Percentiles rank a stretch among this genome's conserved stretches.
These are phyloP conservation scores for Pseudococcus longispinus DNA, from an alignment of 2,888 invertebrate species.

Conservation along the genomic window DNA sequence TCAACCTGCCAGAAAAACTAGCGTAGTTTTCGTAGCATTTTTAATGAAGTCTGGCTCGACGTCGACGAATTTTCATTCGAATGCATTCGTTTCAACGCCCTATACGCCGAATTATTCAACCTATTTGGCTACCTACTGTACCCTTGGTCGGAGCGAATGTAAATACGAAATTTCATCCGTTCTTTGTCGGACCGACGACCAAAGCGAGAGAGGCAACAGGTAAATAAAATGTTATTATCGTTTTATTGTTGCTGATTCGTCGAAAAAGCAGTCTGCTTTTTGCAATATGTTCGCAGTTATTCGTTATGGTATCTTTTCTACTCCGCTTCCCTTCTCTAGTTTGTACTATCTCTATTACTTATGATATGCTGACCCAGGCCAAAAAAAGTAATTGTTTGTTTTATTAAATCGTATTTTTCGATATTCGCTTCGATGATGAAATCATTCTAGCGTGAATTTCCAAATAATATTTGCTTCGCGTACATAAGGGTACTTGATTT, in stretches of 20 bases:
- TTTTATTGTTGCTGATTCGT: conserved; percentile 20
- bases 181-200: background rate
- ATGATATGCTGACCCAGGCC: background rate
- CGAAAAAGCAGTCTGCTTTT: background rate
- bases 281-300: background rate
- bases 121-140: background rate
- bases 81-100: background rate
- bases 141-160: background rate
- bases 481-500: background rate
- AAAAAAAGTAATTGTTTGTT: background rate
- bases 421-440: background rate
- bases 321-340: background rate
- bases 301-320: background rate
- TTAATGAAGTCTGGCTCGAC: conserved; percentile 8
- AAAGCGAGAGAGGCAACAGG: background rate
- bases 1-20: background rate
- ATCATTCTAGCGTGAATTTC: background rate
- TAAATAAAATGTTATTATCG: conserved; percentile 30
- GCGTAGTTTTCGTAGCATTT: background rate
- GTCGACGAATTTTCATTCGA: background rate
- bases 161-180: conserved; percentile 17
- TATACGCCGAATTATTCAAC: background rate
- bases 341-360: background rate
- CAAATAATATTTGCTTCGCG: background rate
- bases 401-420: background rate